Conservation (phyloP, 2,113 vertebrate species). For the Balaeniceps rex region DNA sequence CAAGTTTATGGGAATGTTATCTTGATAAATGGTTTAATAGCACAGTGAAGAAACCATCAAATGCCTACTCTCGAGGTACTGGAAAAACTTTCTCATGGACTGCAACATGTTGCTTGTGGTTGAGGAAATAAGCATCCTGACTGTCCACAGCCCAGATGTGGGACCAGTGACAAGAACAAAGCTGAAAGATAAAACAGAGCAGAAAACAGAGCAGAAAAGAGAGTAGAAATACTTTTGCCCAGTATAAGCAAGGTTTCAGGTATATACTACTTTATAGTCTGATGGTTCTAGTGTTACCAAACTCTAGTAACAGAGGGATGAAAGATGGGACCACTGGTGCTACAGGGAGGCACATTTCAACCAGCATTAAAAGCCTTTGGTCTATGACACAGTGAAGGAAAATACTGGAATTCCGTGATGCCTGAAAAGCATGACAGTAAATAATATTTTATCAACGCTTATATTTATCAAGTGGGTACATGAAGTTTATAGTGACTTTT, state of each 20-base stretch:
- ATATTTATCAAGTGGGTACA: not conserved
- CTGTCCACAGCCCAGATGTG: not conserved
- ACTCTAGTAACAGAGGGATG: not conserved
- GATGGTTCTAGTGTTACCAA: not conserved
- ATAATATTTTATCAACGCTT: not conserved
- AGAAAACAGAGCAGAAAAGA: not conserved
- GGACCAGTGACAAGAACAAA: not conserved
- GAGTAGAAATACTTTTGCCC: not conserved
- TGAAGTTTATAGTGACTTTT: not conserved
- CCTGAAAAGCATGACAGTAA: not conserved
- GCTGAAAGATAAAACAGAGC: not conserved
- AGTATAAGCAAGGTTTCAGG: not conserved
- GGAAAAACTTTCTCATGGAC: not conserved
- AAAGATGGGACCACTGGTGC: not conserved
- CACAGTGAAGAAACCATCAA: not conserved
- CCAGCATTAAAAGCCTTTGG: not conserved
- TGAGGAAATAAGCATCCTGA: not conserved
- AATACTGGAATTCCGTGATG: not conserved
- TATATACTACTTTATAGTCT: not conserved
- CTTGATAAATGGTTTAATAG: not conserved
- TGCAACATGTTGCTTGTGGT: not conserved
- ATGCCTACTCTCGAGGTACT: not conserved
- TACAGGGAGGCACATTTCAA: not conserved
- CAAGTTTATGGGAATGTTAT: not conserved
- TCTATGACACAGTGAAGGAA: not conserved